Conservation (phyloP, 2,113 vertebrate genomes). For the Protobothrops mucrosquamatus region DNA sequence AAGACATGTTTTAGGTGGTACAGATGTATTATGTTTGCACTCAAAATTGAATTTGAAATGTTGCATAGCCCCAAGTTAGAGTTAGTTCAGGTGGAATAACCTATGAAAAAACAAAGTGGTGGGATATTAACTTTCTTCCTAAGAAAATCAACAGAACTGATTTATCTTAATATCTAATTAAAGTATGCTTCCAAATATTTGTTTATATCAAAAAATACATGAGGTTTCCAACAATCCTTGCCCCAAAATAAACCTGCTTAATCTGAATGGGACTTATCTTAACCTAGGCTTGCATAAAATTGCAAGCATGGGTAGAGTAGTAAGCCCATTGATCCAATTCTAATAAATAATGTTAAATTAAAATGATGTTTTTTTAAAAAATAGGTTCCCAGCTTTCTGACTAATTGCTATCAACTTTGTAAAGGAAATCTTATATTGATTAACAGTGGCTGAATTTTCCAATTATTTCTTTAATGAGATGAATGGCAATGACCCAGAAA, state of each 20-base stretch:
- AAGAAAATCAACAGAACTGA: neutral
- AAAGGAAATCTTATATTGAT: slow-evolving; percentile 60
- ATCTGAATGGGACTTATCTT: neutral
- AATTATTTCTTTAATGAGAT: slow-evolving; percentile 70
- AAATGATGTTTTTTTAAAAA: slow-evolving; percentile 21
- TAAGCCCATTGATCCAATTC: neutral
- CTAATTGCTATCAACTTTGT: slow-evolving; percentile 49
- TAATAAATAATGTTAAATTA: slow-evolving; percentile 15
- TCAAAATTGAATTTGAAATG: neutral
- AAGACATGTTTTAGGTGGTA: neutral
- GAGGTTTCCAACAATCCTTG: neutral
- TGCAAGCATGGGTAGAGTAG: neutral
- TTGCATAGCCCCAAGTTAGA: neutral
- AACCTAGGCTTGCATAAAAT: neutral
- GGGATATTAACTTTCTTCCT: neutral
- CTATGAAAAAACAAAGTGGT: neutral
- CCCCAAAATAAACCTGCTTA: neutral
- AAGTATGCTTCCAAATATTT: neutral
- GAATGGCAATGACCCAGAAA: slow-evolving; percentile 67
- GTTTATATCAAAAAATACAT: neutral
- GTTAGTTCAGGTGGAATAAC: neutral
- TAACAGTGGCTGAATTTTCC: slow-evolving; percentile 62
- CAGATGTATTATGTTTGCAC: neutral
- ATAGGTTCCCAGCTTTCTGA: slow-evolving; percentile 28
- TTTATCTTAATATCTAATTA: neutral